Evolutionary conservation across 2,888 invertebrate species (phyloP), one percentile per base, ranked within the genome.

Genomic region (Eupithecia exiguata): DNA sequence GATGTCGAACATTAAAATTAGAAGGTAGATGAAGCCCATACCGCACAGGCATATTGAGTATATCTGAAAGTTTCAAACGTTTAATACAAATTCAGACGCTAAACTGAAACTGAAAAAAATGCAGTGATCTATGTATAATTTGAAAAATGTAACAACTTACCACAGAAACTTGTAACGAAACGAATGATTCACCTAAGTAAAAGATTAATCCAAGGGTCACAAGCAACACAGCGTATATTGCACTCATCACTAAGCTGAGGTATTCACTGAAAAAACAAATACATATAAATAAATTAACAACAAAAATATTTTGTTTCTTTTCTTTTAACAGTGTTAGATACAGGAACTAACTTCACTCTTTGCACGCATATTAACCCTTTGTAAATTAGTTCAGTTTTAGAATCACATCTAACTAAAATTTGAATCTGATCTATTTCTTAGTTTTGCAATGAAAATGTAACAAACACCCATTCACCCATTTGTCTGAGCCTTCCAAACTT

Each of bases 191-290:
- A 68, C 95, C 95, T 43, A 96, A 86, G 82, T 96, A 96, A 46
- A 97, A 92, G 5, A 97, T 95, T 10, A 96, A 80, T 43, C 97
- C 97, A 38, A 96, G 87, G 36, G 96, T 96, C 6, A 97, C 95
- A 76, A 97, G 87, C 80, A 96, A 93, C 78, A 97, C 95, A 62
- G 96, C 96, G 83, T 97, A 97, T 82, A 96, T 95, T 76, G 96
- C 95, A 85, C 97, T 96, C 79, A 96, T 87, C 70, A 96, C 95
- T 68, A 95, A 91, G 5, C 96, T 95, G 78, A 96, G 84, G 82
- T 95, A 95, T 83, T 94, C 93, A 79, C 96, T 96, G 92, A 74
- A 95, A 94, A 72, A 84, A 74, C 82, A 40, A 74, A 70, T 12
- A 61, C 40, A 46, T 67, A 36, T 10, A 16, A 43, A 14, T 43